Conservation (phyloP, 2,113 vertebrate species). For the Antechinus flavipes region DNA sequence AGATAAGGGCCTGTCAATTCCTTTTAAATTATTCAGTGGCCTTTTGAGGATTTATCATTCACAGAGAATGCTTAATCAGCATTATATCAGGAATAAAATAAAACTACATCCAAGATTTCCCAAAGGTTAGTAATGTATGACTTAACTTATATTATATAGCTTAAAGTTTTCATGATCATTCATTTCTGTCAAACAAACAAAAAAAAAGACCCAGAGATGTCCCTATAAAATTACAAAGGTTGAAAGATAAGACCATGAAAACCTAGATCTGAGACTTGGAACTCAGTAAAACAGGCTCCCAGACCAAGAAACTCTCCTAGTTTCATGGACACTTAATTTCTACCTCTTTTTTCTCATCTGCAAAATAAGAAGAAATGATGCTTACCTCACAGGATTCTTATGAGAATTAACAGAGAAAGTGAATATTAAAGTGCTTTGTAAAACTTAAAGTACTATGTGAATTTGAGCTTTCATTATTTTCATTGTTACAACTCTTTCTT, state of each 20-base stretch:
- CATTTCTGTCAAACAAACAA: neutral
- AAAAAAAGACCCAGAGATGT: neutral
- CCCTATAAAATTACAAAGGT: neutral
- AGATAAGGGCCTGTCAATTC: conserved; percentile 39
- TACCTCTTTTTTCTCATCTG: neutral
- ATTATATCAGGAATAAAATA: neutral
- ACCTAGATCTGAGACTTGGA: neutral
- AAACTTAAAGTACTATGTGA: neutral
- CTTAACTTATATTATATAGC: conserved; percentile 19
- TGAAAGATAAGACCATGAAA: neutral
- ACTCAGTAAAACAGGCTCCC: neutral
- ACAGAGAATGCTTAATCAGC: neutral
- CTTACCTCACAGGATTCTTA: neutral
- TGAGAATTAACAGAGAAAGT: neutral
- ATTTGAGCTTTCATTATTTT: neutral
- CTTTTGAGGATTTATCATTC: conserved; percentile 14
- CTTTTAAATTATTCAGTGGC: conserved; percentile 66
- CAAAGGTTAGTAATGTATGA: neutral
- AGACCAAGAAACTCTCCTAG: too few relatives aligned
- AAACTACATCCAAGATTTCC: neutral
- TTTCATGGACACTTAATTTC: neutral
- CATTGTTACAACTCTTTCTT: neutral
- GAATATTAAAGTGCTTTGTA: neutral
- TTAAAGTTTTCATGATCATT: neutral
- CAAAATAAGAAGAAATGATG: neutral